Base-by-base conservation (phyloP, 2,888 invertebrate species). In the Scrobipalpa costella region DNA sequence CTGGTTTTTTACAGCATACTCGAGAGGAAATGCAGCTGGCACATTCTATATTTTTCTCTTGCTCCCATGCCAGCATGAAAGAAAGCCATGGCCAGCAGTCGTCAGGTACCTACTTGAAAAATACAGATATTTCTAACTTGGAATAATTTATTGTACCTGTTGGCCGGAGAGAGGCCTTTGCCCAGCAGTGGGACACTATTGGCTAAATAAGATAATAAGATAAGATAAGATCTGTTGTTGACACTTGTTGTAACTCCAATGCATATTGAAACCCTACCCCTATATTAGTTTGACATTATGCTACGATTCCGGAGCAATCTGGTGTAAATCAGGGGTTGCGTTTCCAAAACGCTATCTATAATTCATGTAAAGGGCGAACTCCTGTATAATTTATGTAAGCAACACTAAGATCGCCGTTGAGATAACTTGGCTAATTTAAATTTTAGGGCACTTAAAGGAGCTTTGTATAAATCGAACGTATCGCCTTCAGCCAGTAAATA, bases 331-430 rank as follows among this genome's bases (percentile, higher is more conserved):
- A 33, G 38, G 47, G 40, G 44, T 49, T 34, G 57, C 34, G 33
- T 57, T 57, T 57, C 44, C 17, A 63, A 57, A 63, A 49, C 33
- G 62, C 57, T 47, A 57, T 57, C 57, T 63, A 57, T 63, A 34
- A 63, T 63, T 63, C 47, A 63, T 57, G 62, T 57, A 40, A 57
- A 57, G 62, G 62, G 62, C n/a, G 47, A 62, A 57, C 57, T 57
- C 7, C 40, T 57, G 57, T 57, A 57, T 63, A 57, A 57, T 63
- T 47, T 57, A 63, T 63, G 57, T 47, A 47, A 17, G 50, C 50
- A 44, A n/a, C 33, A 27, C 19, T 52, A 55, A 52, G 62, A 62
- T 62, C 40, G 55, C 62, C 27, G 40, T 15, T 9, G 49, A 33
- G 60, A 60, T 60, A 60, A 60, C 33, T 60, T 49, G 7, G 21